Base-by-base conservation (phyloP, 1,140 invertebrate species). In the Pseudomyrmex gracilis region DNA sequence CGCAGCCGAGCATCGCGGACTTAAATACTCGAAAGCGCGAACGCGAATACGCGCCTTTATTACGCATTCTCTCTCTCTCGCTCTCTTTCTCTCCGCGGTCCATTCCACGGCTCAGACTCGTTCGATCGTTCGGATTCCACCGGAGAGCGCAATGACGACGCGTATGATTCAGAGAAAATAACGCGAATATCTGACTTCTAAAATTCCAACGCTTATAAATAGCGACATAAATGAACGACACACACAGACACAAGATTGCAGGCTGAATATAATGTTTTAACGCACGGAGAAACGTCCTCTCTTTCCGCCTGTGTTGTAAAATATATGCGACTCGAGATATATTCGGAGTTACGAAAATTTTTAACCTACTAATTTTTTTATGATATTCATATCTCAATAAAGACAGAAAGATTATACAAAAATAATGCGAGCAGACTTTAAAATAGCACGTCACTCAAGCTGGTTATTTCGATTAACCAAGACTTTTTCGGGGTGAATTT, bases 11-110 rank as follows among this genome's bases (percentile, higher is more conserved):
- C 10, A 61, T 45, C 63, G 43, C n/a, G 51, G 49, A 22, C 49
- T 87, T 87, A 84, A 87, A 83, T 60, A 83, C 53, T 61, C 47
- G 60, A 66, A 64, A 34, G 13, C 20, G 64, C 53, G 43, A 78
- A 70, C 43, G 34, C 63, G 74, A 68, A 78, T 47, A 49, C 45
- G 66, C 53, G 43, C 45, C 55, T 70, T 80, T 71, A 49, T 80
- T 71, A 70, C 47, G 66, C 22, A 13, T 15, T 20, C 49, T 3
- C 13, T 17, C 45, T n/a, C 20, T 70, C 20, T 73, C 51, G 13
- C 22, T 17, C 12, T 74, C 10, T 51, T 57, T 49, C 10, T 2
- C 47, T 73, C 22, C 9, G 43, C 17, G 1, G 20, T 55, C 51
- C 47, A 17, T 9, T 5, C 49, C 57, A 17, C 7, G 61, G 34